Percentiles rank a stretch among this genome's conserved stretches.
Evolutionary conservation across 2,888 invertebrate genomes (phyloP).

Genomic region (Eulithis testata): DNA sequence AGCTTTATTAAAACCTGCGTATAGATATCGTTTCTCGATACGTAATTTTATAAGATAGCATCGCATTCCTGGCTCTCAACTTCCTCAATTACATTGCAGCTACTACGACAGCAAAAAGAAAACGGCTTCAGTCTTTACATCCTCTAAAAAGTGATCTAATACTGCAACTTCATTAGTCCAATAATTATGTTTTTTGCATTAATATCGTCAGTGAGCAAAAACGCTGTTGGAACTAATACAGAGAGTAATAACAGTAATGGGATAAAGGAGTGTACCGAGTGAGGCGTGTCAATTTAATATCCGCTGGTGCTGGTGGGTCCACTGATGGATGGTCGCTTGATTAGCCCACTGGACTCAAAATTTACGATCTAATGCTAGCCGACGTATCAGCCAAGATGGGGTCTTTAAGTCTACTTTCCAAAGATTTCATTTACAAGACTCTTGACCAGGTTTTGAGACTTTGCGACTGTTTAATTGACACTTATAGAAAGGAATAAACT

Average conservation of each 20-base stretch:
- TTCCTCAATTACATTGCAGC: constrained; percentile 50
- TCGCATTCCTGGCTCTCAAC: constrained; percentile 46
- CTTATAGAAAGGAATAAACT: constrained; percentile 42
- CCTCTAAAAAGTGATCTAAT: constrained; percentile 33
- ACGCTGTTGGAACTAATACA: constrained; percentile 46
- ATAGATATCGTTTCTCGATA: constrained; percentile 47
- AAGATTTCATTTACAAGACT: constrained; percentile 27
- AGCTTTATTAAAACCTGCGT: constrained; percentile 26
- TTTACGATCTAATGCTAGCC: constrained; percentile 57
- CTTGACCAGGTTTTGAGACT: constrained; percentile 35
- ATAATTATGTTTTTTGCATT: constrained; percentile 44
- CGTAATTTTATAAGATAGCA: constrained; percentile 49
- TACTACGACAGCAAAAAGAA: constrained; percentile 34
- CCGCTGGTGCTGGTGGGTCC: constrained; percentile 62
- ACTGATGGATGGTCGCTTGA: constrained; percentile 74
- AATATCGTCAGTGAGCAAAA: constrained; percentile 43
- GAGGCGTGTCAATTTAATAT: constrained; percentile 81
- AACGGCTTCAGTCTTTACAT: constrained; percentile 23
- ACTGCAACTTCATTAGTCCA: constrained; percentile 33
- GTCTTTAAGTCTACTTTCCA: constrained; percentile 38
- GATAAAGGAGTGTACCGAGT: constrained; percentile 62
- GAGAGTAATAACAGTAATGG: constrained; percentile 63
- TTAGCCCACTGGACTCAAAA: constrained; percentile 61
- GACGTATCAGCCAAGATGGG: constrained; percentile 49
- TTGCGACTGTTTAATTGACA: constrained; percentile 42